Percentiles rank a stretch among this genome's conserved stretches.
These are phyloP conservation scores for Centruroides vittatus DNA, from an alignment of 1,140 invertebrate species.

Conservation along the genomic window DNA sequence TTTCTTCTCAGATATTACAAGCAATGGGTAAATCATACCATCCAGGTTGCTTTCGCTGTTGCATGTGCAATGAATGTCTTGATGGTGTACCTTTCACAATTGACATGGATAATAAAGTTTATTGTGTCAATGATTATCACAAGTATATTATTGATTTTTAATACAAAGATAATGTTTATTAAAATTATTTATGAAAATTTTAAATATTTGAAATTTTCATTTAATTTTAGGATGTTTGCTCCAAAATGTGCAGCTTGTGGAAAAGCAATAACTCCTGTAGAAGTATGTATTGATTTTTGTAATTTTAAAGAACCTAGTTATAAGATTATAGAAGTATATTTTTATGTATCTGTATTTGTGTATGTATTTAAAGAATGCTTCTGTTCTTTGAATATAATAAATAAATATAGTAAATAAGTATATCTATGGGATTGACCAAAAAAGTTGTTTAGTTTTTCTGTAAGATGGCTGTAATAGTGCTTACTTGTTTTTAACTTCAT, in stretches of 20 bases:
- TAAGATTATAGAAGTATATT: too few relatives aligned
- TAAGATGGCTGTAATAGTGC: too few relatives aligned
- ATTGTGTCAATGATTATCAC: conserved; percentile 97
- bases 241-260: conserved; percentile 94
- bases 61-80: conserved; percentile 90
- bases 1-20: conserved; percentile 68
- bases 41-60: conserved; percentile 96
- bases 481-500: too few relatives aligned
- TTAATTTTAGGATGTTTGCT: conserved; percentile 67
- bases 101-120: conserved; percentile 95
- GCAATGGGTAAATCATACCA: conserved; percentile 99
- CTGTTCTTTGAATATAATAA: too few relatives aligned
- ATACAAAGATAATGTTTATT: too few relatives aligned
- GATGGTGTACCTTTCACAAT: conserved; percentile 96
- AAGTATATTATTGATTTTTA: conserved; percentile 28
- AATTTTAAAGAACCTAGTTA: too few relatives aligned
- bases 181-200: too few relatives aligned
- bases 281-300: conserved; percentile 33
- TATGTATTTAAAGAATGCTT: too few relatives aligned
- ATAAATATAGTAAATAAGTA: too few relatives aligned
- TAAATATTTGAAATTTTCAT: background rate
- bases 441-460: too few relatives aligned
- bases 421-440: too few relatives aligned
- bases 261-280: conserved; percentile 70
- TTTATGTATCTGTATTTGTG: too few relatives aligned